Base-by-base conservation (phyloP, 1,140 invertebrate species). In the Macrobrachium nipponense region DNA sequence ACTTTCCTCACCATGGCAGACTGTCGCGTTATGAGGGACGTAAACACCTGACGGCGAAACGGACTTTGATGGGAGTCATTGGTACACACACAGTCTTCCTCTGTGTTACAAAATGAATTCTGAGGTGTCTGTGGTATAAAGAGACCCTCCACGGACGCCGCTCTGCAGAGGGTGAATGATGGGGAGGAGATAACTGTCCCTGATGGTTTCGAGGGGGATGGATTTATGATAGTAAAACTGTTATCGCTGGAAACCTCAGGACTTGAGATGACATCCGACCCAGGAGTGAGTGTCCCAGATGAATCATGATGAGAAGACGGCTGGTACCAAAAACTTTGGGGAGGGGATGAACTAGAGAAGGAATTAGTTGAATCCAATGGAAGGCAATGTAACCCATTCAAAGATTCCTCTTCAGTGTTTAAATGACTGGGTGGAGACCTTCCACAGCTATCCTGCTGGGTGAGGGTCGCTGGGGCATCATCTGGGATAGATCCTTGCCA, bases 11-110 rank as follows among this genome's bases (percentile, higher is more conserved):
- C 84, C 8, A 86, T 51, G 66, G 84, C 84, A 11, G 84, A 86
- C 60, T 80, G 84, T 27, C 84, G 76, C 8, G 84, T 86, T 23
- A 86, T 78, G 8, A 86, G 59, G 10, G 84, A 86, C 12, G 66
- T 73, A 66, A 86, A 86, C 51, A 86, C 43, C 84, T 86, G 84
- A 20, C 84, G 84, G 14, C 68, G 66, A 70, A 86, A 86, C 17
- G 84, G 84, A 68, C 84, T 86, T 36, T 80, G 84, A 5, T 75
- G 77, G 64, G 64, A 14, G 78, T 60, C 3, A 17, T 14, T 6
- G 59, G 11, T 60, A 44, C 51, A 12, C 66, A 59, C 18, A 64
- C 11, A 23, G 0, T 0, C 20, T 62, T 60, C 43, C 11, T n/a
- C 23, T 36, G 15, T n/a, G 66, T 23, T 43, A n/a, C 68, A 27